Evolutionary conservation across 2,113 vertebrate genomes (phyloP).

Genomic region (Amblyopsis rosae): DNA sequence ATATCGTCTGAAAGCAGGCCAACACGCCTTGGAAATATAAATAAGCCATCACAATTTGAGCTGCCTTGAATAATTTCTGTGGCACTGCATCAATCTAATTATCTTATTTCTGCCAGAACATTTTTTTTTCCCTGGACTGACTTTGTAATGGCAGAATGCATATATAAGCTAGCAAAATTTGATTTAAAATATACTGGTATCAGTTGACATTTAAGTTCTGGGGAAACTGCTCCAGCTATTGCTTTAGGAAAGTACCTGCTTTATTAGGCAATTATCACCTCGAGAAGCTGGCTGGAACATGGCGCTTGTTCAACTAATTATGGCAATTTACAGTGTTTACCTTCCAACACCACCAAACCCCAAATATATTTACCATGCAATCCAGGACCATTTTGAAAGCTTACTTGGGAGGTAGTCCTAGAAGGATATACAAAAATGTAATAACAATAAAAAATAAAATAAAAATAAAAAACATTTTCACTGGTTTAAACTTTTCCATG

Average conservation of each 20-base stretch:
- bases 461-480: too few relatives aligned
- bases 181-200: constrained; percentile 59
- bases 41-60: constrained; percentile 42
- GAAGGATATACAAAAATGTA: too few relatives aligned
- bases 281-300: constrained; percentile 54
- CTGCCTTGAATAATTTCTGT: constrained; percentile 44
- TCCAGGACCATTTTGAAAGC: constrained; percentile 15
- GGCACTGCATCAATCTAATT: constrained; percentile 57
- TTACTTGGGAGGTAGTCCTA: background rate
- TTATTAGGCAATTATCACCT: constrained; percentile 74
- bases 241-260: constrained; percentile 68
- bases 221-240: constrained; percentile 45
- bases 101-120: constrained; percentile 47
- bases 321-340: constrained; percentile 67
- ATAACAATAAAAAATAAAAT: too few relatives aligned
- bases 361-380: constrained; percentile 37
- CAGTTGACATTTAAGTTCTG: constrained; percentile 46
- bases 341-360: constrained; percentile 47
- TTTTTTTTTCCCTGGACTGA: constrained; percentile 51
- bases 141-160: constrained; percentile 53
- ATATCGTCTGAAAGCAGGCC: constrained; percentile 32
- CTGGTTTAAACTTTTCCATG: background rate
- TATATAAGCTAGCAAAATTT: constrained; percentile 37
- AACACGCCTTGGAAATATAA: constrained; percentile 54
- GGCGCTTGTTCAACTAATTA: constrained; percentile 58